Percentiles rank a stretch among this genome's conserved stretches.
Evolutionary conservation across 2,113 vertebrate species (phyloP).

Genomic region (Ictalurus furcatus): DNA sequence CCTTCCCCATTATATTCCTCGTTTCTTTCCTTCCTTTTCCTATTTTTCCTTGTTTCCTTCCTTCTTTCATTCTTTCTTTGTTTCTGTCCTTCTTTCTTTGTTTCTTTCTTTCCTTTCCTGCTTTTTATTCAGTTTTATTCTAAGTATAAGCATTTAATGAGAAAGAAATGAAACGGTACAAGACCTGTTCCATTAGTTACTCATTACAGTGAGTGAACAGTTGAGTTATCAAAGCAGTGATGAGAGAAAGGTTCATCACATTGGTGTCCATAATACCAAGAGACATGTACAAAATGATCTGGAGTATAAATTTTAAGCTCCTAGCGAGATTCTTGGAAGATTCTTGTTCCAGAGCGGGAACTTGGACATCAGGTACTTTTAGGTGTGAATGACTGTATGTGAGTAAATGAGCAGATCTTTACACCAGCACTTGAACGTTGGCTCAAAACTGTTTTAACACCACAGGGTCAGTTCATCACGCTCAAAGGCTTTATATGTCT

Average conservation of each 20-base stretch:
- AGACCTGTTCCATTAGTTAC: neutral
- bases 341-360: neutral
- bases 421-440: neutral
- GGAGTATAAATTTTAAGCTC: neutral
- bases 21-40: neutral
- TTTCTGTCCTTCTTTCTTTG: neutral
- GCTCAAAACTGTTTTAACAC: neutral
- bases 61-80: neutral
- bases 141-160: neutral
- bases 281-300: neutral
- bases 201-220: neutral
- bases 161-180: neutral
- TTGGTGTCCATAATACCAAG: neutral
- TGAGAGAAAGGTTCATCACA: neutral
- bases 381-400: conserved; percentile 36
- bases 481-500: neutral
- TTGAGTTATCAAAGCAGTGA: neutral
- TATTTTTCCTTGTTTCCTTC: too few relatives aligned
- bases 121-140: neutral
- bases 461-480: neutral
- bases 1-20: neutral
- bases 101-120: neutral
- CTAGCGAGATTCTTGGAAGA: neutral
- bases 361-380: conserved; percentile 28
- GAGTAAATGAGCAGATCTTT: neutral